These are phyloP conservation scores for Hypanus sabinus DNA, from an alignment of 2,113 vertebrate species.

Conservation along the genomic window DNA sequence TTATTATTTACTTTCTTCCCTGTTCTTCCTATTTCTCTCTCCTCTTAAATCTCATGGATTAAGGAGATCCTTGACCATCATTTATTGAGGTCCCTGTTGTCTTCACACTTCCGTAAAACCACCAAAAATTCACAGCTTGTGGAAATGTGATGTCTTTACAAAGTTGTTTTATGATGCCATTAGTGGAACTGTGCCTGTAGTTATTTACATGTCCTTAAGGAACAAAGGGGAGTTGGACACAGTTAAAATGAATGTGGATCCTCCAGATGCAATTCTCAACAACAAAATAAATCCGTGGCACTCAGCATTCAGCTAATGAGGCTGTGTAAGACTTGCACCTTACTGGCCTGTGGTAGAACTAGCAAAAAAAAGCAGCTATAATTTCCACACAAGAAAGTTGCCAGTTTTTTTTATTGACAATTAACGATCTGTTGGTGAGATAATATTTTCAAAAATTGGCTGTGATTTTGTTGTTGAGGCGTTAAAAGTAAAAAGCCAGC, in stretches of 20 bases:
- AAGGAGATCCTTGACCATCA: background rate
- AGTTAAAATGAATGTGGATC: background rate
- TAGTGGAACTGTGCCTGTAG: background rate
- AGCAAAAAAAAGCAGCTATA: background rate
- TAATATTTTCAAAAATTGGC: background rate
- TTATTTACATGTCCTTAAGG: background rate
- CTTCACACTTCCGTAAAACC: background rate
- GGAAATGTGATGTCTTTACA: background rate
- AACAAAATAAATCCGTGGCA: background rate
- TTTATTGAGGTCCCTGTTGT: background rate
- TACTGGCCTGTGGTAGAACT: background rate
- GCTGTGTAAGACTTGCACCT: background rate
- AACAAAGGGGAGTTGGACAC: too few species aligned
- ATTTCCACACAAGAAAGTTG: background rate
- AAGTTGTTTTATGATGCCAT: background rate
- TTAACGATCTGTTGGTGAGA: background rate
- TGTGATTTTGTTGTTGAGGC: background rate
- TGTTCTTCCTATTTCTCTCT: background rate
- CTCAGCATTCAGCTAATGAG: background rate
- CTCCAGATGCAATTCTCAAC: background rate
- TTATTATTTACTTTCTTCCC: background rate
- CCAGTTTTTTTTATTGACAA: background rate
- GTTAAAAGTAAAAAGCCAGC: background rate
- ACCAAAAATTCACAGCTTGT: background rate
- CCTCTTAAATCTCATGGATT: background rate